Conservation (phyloP, 2,113 vertebrate genomes). For the Bagarius yarrelli region DNA sequence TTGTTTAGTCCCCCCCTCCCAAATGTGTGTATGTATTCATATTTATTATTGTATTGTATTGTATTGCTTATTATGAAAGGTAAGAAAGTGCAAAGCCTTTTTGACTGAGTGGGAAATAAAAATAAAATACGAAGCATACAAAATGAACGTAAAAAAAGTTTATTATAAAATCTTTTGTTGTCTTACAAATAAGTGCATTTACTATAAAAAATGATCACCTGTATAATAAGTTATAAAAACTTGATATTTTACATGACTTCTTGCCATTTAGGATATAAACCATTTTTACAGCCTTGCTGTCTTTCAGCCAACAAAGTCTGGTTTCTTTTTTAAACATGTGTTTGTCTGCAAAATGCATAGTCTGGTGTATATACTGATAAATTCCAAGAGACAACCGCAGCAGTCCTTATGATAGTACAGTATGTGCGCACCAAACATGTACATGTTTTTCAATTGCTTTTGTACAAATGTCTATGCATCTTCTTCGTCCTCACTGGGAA, state of each 20-base stretch:
- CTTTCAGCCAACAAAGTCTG: background rate
- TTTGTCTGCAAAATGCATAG: background rate
- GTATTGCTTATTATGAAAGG: no score
- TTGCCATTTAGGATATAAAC: background rate
- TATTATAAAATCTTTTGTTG: constrained; percentile 18
- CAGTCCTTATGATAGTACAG: background rate
- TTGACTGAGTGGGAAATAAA: background rate
- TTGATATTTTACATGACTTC: background rate
- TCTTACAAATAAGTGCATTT: constrained; percentile 2
- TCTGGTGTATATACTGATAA: background rate
- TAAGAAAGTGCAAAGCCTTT: no score
- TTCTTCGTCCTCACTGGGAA: constrained; percentile 83
- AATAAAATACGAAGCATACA: background rate
- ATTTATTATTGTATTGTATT: no score
- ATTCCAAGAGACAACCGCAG: background rate
- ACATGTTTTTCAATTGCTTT: background rate
- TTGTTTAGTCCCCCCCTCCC: no score
- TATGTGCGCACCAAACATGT: background rate
- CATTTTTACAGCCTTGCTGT: background rate
- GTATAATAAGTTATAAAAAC: constrained; percentile 7
- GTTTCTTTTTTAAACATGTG: background rate
- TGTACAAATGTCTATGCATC: constrained; percentile 60
- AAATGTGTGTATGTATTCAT: no score
- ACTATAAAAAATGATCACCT: constrained; percentile 18
- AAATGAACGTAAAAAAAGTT: background rate